Conservation (phyloP, 2,888 invertebrate genomes). For the Lycaena phlaeas region DNA sequence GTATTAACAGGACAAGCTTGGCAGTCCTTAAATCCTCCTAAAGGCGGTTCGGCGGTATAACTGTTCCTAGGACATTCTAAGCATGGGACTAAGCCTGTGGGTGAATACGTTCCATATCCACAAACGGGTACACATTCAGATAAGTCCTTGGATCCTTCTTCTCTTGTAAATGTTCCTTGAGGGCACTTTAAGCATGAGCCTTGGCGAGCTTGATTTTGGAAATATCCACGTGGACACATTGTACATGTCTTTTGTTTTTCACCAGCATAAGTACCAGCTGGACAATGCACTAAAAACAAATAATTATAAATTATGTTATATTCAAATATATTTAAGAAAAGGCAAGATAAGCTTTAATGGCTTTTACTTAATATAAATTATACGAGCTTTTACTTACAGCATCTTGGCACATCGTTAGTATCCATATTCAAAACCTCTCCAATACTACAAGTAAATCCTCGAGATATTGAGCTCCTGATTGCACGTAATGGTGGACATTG, state of each 20-base stretch:
- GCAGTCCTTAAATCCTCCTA: slow-evolving; percentile 93
- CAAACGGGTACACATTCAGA: slow-evolving; percentile 94
- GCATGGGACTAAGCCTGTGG: slow-evolving; percentile 94
- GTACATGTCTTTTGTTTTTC: slow-evolving; percentile 93
- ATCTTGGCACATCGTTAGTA: slow-evolving; percentile 91
- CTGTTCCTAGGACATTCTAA: slow-evolving; percentile 95
- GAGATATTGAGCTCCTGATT: slow-evolving; percentile 84
- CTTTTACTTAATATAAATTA: too few species aligned
- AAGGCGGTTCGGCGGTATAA: slow-evolving; percentile 89
- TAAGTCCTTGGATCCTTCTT: slow-evolving; percentile 90
- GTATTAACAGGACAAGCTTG: slow-evolving; percentile 92
- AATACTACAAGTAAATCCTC: slow-evolving; percentile 94
- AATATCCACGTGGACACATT: slow-evolving; percentile 92
- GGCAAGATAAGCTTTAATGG: slow-evolving; percentile 13
- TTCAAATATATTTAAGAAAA: neutral
- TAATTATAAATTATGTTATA: too few species aligned
- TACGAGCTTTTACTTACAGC: too few species aligned
- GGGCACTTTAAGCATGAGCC: slow-evolving; percentile 93
- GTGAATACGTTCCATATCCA: slow-evolving; percentile 96
- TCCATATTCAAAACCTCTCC: slow-evolving; percentile 97
- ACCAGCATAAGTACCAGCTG: slow-evolving; percentile 94
- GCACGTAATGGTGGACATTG: slow-evolving; percentile 94
- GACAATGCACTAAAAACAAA: slow-evolving; percentile 85
- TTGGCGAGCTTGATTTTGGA: slow-evolving; percentile 93
- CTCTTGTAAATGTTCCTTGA: slow-evolving; percentile 91